These are phyloP conservation scores for Nomada flava DNA, from an alignment of 2,888 invertebrate species.

Conservation along the genomic window DNA sequence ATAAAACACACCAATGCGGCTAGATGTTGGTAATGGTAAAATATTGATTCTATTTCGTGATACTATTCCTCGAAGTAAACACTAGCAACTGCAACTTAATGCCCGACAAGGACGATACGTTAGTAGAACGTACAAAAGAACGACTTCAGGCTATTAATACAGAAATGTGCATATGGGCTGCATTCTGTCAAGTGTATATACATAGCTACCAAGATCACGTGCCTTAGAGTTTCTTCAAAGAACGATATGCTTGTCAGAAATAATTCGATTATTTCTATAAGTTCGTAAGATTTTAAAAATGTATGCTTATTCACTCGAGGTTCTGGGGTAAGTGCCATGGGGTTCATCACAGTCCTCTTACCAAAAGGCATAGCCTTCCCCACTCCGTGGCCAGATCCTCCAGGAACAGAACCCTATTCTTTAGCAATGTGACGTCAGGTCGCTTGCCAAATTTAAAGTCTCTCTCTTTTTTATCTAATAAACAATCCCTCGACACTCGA, in stretches of 20 bases:
- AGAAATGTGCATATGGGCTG: conserved; percentile 38
- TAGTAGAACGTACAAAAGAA: conserved; percentile 39
- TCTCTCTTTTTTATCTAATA: too few species aligned
- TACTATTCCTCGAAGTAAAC: conserved; percentile 12
- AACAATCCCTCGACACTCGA: too few species aligned
- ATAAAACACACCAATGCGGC: neutral
- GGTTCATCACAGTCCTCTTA: too few species aligned
- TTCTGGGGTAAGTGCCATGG: too few species aligned
- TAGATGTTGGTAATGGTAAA: neutral
- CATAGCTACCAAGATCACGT: conserved; percentile 15
- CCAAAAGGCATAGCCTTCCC: too few species aligned
- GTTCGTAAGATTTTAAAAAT: too few species aligned
- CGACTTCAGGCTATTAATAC: conserved; percentile 42
- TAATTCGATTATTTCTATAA: too few species aligned
- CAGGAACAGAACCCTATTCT: too few species aligned
- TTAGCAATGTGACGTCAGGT: too few species aligned
- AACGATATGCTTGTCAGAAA: neutral
- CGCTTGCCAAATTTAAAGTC: too few species aligned
- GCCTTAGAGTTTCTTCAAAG: neutral
- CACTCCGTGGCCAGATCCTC: too few species aligned
- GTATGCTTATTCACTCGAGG: too few species aligned
- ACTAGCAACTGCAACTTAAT: conserved; percentile 8
- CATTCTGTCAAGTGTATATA: conserved; percentile 7
- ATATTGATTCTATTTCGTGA: conserved; percentile 3
- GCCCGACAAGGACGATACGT: conserved; percentile 35